These are phyloP conservation scores for Clitarchus hookeri DNA, from an alignment of 2,888 invertebrate species.

Conservation along the genomic window DNA sequence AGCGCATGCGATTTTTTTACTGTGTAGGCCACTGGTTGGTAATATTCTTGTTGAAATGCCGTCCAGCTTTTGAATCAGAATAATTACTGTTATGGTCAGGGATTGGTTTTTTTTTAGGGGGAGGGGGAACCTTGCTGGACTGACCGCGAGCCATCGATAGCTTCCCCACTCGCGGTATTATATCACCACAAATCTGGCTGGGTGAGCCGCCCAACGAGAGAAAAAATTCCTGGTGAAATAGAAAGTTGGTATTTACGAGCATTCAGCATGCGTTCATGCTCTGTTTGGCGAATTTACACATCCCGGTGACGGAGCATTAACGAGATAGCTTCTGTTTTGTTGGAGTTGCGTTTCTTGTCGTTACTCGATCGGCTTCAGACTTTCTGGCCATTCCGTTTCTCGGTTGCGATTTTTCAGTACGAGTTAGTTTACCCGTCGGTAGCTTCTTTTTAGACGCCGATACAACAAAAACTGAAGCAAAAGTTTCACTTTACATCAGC, in stretches of 20 bases:
- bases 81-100: too few species aligned
- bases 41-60: too few species aligned
- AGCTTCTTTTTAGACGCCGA: too few species aligned
- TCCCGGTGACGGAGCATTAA: background rate
- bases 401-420: background rate
- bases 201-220: background rate
- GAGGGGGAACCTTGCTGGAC: too few species aligned
- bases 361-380: background rate
- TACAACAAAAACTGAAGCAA: too few species aligned
- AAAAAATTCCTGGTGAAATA: background rate
- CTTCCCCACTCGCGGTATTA: background rate
- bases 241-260: background rate
- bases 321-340: background rate
- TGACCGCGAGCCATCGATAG: too few species aligned
- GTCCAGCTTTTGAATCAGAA: too few species aligned
- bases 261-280: background rate
- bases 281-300: constrained; percentile 5
- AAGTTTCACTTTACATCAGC: too few species aligned
- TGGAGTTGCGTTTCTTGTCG: background rate
- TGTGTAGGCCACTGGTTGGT: too few species aligned
- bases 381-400: background rate
- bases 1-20: too few species aligned
- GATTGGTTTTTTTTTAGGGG: too few species aligned
- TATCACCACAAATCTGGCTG: background rate
- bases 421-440: background rate